Evolutionary conservation across 2,888 invertebrate species (phyloP), one percentile per base, ranked within the genome.

Genomic region (Lypha dubia): DNA sequence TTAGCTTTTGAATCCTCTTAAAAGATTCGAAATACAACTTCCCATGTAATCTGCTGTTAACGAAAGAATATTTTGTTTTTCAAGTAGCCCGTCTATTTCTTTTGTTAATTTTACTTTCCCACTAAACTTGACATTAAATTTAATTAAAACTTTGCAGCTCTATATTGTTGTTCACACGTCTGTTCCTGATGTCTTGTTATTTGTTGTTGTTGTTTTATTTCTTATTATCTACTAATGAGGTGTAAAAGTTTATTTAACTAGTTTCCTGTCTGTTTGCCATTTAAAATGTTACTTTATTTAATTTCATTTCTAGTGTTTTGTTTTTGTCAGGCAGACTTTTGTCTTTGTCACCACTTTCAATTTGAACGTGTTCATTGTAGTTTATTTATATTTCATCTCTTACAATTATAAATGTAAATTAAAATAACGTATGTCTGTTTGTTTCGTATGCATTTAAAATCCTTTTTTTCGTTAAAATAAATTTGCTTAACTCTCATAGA

Each of bases 141-240:
- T 76, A 76, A 82, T 82, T 63, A 82, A 82, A 71, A 70, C 60
- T 62, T n/a, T 32, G 62, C n/a, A n/a, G 63, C 70, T 62, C 13
- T 46, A 70, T 49, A 62, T 81, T 70, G 63, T 70, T 70, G 28
- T 41, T 58, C 9, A 46, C 44, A 56, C 20, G 28, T 70, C 68
- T 68, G n/a, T 41, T 9, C 0, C 71, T 46, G 35, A 74, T 60
- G 38, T 74, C 68, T n/a, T n/a, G 24, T 68, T 74, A 38, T 38
- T 38, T 60, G 38, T 74, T 74, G 24, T 74, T 74, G 24, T 68
- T 74, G 2, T 68, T 74, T 53, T 8, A 13, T 9, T 60, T 67
- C 32, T 44, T 49, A 38, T 38, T 38, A 38, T 38, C 38, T 38
- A 32, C 83, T 79, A 84, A 84, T 84, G 79, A 79, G 83, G 65